phyloP scores from a whole-genome alignment of 2,888 invertebrate species.

The Cataglyphis altisquamis region DNA sequence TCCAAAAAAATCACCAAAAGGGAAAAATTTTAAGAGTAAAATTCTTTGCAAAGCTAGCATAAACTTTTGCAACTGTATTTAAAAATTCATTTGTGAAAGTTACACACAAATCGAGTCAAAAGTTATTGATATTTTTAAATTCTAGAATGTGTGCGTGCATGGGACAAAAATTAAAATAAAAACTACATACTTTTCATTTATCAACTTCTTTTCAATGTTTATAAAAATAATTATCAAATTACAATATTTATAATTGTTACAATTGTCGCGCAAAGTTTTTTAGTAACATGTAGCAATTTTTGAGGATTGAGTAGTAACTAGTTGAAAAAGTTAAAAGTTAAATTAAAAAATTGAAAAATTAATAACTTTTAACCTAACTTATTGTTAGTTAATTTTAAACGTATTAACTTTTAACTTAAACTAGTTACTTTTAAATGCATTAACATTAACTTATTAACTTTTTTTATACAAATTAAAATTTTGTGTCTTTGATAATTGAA shows the following conservation, averaged over 20 bases:
- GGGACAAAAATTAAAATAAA: neutral
- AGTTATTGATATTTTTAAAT: neutral
- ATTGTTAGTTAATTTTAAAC: too few species aligned
- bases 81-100: neutral
- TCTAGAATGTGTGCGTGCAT: neutral
- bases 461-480: too few species aligned
- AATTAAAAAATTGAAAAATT: too few species aligned
- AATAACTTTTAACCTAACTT: too few species aligned
- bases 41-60: slow-evolving; percentile 32
- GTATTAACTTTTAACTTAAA: too few species aligned
- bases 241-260: neutral
- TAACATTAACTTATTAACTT: too few species aligned
- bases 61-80: neutral
- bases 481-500: too few species aligned
- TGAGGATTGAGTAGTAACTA: too few species aligned
- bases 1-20: neutral
- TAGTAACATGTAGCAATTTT: neutral
- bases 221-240: neutral
- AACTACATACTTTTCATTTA: neutral
- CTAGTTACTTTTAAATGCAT: too few species aligned
- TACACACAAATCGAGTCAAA: neutral
- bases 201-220: neutral
- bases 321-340: too few species aligned
- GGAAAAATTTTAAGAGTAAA: slow-evolving; percentile 60
- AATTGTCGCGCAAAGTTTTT: neutral